Base-by-base conservation (phyloP, 1,140 invertebrate species). In the Muscidifurax raptorellus region DNA sequence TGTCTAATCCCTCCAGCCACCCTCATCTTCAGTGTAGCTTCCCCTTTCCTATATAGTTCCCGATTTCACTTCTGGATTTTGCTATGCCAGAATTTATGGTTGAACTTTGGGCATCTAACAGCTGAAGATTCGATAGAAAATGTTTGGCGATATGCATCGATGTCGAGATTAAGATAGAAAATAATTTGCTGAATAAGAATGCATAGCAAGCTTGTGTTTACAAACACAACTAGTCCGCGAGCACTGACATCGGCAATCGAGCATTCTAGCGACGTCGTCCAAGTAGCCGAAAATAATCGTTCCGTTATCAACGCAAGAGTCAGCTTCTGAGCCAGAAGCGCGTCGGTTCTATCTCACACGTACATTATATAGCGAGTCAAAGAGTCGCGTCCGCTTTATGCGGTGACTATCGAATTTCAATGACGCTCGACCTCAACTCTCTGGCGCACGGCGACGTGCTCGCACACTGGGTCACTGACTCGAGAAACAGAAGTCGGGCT, bases 381-480 rank as follows among this genome's bases (percentile, higher is more conserved):
- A 74, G 74, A 27, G 66, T 12, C 64, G 25, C 18, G 75, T 30
- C 36, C 64, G 67, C 67, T 86, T 86, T 83, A 80, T 83, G n/a
- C n/a, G 69, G 75, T 76, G 69, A 59, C 59, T 79, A 86, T 83
- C 80, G 86, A 82, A 87, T 85, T 87, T 87, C 82, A 85, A 89
- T 85, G 86, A 79, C 40, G 67, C 12, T 40, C 30, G 71, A 28
- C 67, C 30, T 22, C 71, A 40, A 32, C 28, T 40, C 7, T 18
- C 15, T n/a, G n/a, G 9, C 3, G 71, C 71, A 74, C 52, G 59
- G 25, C 30, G 25, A 59, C 36, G n/a, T 40, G 52, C 25, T 36
- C 25, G 52, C 25, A 25, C 25, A 83, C 25, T 66, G 36, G 82
- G 74, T 83, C 82, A 83, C 82, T 83, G 82, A 83, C 82, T 83